Evolutionary conservation across 2,113 vertebrate species (phyloP).

Genomic region (Probosciger aterrimus): DNA sequence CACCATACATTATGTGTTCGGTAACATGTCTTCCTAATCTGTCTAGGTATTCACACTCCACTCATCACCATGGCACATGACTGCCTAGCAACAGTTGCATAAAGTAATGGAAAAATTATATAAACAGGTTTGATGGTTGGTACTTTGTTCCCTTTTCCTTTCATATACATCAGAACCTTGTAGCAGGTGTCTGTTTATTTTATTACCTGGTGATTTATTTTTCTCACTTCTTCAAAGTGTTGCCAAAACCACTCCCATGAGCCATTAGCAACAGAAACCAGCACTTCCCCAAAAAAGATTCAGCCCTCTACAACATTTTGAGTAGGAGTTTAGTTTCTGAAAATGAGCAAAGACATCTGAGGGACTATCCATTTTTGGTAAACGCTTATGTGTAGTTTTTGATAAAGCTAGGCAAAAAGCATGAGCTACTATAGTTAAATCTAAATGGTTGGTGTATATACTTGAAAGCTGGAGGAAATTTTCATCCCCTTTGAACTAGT

Average conservation of each 20-base stretch:
- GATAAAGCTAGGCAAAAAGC: background rate
- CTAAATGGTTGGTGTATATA: background rate
- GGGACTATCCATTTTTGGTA: background rate
- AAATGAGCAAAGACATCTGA: background rate
- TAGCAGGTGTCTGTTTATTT: background rate
- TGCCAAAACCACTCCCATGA: background rate
- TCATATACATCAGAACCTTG: background rate
- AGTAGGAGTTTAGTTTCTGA: background rate
- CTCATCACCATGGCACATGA: conserved; percentile 42
- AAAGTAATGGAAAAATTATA: conserved; percentile 14
- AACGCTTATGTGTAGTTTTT: background rate
- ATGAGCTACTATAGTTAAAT: background rate
- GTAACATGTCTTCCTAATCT: conserved; percentile 43
- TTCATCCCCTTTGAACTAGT: background rate
- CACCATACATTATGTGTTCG: background rate
- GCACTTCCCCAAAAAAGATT: background rate
- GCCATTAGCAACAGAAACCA: background rate
- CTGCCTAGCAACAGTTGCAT: conserved; percentile 59
- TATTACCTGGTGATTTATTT: background rate
- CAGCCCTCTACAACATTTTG: background rate
- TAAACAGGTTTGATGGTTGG: background rate
- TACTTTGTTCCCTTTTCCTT: background rate
- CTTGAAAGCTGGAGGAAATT: background rate
- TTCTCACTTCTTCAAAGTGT: background rate
- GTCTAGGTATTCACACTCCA: conserved; percentile 15